Conservation (phyloP, 1,140 invertebrate genomes). For the Zaprionus nigranus region DNA sequence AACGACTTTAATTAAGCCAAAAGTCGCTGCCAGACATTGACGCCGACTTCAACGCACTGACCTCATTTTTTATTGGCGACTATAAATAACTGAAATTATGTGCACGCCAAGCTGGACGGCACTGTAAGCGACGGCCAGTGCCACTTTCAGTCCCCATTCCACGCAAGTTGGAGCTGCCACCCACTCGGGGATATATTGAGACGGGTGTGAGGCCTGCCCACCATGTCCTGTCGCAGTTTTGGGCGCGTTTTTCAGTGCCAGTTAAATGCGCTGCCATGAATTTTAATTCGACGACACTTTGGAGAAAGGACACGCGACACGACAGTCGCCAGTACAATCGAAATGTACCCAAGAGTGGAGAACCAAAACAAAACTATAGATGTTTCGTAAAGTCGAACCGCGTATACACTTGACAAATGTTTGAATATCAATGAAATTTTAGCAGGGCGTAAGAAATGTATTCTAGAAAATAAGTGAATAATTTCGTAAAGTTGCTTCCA, state of each 20-base stretch:
- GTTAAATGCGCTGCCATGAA: slow-evolving; percentile 80
- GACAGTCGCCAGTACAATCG: slow-evolving; percentile 60
- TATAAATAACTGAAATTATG: slow-evolving; percentile 81
- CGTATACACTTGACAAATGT: background rate
- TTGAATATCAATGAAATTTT: background rate
- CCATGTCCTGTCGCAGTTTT: slow-evolving; percentile 46
- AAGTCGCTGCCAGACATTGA: slow-evolving; percentile 63
- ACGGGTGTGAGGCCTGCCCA: background rate
- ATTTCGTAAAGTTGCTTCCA: too few relatives aligned
- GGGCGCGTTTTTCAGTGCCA: slow-evolving; percentile 60
- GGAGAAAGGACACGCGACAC: slow-evolving; percentile 69
- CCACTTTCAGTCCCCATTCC: background rate
- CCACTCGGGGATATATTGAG: background rate
- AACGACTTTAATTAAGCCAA: slow-evolving; percentile 80
- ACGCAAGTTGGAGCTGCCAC: background rate
- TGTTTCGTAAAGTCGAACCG: background rate
- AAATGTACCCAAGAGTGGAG: slow-evolving; percentile 16
- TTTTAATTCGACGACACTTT: slow-evolving; percentile 81
- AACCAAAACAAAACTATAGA: slow-evolving; percentile 18
- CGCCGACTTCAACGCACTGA: slow-evolving; percentile 66
- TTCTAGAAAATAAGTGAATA: too few relatives aligned
- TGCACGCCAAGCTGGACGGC: slow-evolving; percentile 62
- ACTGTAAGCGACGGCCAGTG: slow-evolving; percentile 26
- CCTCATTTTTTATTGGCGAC: slow-evolving; percentile 74
- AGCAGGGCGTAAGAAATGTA: background rate